Base-by-base conservation (phyloP, 1,140 invertebrate species). In the Paraescarpia echinospica region DNA sequence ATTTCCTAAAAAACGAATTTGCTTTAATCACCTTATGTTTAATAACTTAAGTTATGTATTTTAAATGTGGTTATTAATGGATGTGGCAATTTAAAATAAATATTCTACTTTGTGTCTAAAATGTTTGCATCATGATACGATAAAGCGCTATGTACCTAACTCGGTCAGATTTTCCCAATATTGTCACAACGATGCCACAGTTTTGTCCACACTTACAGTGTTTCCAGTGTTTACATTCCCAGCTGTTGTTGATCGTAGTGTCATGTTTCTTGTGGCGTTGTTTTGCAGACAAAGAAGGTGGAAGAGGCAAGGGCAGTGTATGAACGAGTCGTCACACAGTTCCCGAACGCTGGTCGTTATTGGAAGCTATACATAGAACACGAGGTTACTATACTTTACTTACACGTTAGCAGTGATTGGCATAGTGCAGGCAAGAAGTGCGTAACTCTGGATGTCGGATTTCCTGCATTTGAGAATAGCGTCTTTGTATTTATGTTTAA, bases 291-390 rank as follows among this genome's bases (percentile, higher is more conserved):
- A 1, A 97, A 98, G 94, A 97, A 97, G 91, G 98, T 99, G 91
- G 98, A 98, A 93, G 98, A 99, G 96, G 98, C 99, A 18, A 97
- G 99, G 90, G 97, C 97, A 18, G 97, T 99, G 93, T 99, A 99
- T 96, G 99, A 99, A 96, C 98, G 98, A 94, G 96, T 99, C 1
- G 98, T 99, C 0, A 96, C 97, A 31, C 98, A 98, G 33, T 99
- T 99, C 95, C 98, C 99, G 9, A 99, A 98, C 59, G 98, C 98
- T 89, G 99, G 99, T 1, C 97, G 98, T 93, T 99, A 99, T 96
- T 99, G 99, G 99, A 99, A 99, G 96, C 98, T 99, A 94, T 99
- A 99, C 96, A 99, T 99, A 94, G 99, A 99, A 96, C 99, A 99
- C 97, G 99, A 99, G 98, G 98, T 98, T 93, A 89, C 33, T 91